Conservation (phyloP, 2,113 vertebrate species). For the Pardalotus punctatus region DNA sequence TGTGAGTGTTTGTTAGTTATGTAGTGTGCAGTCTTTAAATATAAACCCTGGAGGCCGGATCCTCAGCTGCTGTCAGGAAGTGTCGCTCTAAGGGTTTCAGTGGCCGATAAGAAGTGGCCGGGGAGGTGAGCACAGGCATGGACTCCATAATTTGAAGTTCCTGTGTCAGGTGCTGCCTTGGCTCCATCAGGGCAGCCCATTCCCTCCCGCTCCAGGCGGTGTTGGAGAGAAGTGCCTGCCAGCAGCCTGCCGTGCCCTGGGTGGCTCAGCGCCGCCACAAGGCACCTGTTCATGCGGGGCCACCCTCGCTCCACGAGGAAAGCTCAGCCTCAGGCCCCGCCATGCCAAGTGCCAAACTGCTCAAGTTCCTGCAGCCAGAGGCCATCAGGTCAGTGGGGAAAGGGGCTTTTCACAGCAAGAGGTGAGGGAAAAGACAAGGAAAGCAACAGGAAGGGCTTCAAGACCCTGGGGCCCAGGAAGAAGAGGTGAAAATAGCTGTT, state of each 20-base stretch:
- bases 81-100: neutral
- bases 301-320: neutral
- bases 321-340: neutral
- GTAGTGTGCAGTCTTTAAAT: neutral
- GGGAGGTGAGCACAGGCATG: neutral
- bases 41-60: neutral
- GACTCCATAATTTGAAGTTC: neutral
- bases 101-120: neutral
- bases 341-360: slow-evolving; percentile 36
- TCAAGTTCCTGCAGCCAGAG: neutral
- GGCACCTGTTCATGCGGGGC: neutral
- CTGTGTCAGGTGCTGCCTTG: neutral
- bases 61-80: neutral
- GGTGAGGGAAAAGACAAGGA: neutral
- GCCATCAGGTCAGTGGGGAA: neutral
- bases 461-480: neutral
- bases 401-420: neutral
- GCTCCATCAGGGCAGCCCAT: neutral
- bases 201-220: accelerated
- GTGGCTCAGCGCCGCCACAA: accelerated
- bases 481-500: neutral
- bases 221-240: neutral
- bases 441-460: neutral
- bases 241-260: accelerated
- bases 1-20: neutral